phyloP scores from a whole-genome alignment of 2,797 vertebrate genomes.

The Cyclura pinguis region DNA sequence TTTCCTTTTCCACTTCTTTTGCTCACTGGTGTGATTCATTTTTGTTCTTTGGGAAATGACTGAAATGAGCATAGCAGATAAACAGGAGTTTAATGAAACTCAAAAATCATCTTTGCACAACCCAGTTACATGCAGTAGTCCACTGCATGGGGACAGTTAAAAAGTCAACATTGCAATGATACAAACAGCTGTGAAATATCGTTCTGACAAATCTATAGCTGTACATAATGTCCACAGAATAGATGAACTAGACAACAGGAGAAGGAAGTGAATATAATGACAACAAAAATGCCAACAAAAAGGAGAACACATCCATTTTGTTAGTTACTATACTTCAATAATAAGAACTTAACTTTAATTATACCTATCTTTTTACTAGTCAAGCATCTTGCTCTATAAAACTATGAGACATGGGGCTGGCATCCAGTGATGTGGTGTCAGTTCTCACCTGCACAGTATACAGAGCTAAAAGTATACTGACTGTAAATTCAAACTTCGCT shows the following conservation, averaged over 20 bases:
- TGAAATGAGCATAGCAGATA: not conserved
- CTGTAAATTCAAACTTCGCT: slow-evolving; percentile 53
- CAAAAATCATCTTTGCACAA: not conserved
- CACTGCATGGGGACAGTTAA: not conserved
- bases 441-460: slow-evolving; percentile 21
- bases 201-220: slow-evolving; percentile 9
- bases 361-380: not conserved
- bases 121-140: not conserved
- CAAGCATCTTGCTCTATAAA: slow-evolving; percentile 34
- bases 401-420: accelerated
- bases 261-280: slow-evolving; percentile 25
- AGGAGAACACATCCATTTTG: slow-evolving; percentile 26
- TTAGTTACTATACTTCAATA: slow-evolving; percentile 35
- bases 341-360: slow-evolving; percentile 10
- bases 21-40: not conserved
- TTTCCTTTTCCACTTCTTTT: not conserved
- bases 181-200: slow-evolving; percentile 12
- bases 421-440: not conserved
- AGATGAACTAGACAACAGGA: slow-evolving; percentile 53
- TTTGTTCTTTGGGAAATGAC: not conserved
- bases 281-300: slow-evolving; percentile 36
- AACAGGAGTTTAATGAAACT: not conserved
- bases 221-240: slow-evolving; percentile 6
- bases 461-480: slow-evolving; percentile 28
- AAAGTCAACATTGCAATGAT: not conserved